Conservation (phyloP, 1,140 invertebrate species). For the Pemphigus obesinymphae region DNA sequence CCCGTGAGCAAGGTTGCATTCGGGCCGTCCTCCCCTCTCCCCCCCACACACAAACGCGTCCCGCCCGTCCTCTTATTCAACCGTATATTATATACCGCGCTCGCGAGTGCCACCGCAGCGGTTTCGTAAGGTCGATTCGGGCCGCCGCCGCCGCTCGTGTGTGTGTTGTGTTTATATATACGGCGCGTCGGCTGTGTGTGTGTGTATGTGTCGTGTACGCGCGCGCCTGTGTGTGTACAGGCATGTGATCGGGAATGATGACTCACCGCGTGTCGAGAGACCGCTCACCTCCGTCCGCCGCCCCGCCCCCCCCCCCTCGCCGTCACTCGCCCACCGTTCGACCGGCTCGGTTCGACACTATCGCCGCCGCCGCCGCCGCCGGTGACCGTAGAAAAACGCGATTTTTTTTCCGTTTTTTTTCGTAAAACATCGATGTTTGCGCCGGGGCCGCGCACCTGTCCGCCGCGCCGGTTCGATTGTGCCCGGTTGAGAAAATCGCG, state of each 20-base stretch:
- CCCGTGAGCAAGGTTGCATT: slow-evolving; percentile 20
- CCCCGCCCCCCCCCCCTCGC: background rate
- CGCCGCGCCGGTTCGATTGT: no score
- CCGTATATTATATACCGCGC: background rate
- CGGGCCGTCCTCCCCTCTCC: background rate
- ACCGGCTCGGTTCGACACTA: no score
- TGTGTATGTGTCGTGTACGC: background rate
- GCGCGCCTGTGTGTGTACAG: slow-evolving; percentile 4
- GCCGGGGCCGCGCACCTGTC: background rate
- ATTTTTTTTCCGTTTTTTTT: no score
- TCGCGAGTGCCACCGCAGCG: background rate
- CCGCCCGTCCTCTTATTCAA: background rate
- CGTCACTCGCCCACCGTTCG: no score
- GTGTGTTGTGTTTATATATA: no score
- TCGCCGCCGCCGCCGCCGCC: background rate
- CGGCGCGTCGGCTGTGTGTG: background rate
- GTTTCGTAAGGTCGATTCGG: slow-evolving; percentile 39
- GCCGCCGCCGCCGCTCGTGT: background rate
- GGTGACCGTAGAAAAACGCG: no score
- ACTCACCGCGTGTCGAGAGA: slow-evolving; percentile 11
- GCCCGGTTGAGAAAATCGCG: no score
- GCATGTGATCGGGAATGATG: slow-evolving; percentile 8
- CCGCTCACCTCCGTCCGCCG: background rate
- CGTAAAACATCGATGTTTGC: background rate
- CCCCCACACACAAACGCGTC: no score